Conservation (phyloP, 2,797 vertebrate species). For the Chelmon rostratus region DNA sequence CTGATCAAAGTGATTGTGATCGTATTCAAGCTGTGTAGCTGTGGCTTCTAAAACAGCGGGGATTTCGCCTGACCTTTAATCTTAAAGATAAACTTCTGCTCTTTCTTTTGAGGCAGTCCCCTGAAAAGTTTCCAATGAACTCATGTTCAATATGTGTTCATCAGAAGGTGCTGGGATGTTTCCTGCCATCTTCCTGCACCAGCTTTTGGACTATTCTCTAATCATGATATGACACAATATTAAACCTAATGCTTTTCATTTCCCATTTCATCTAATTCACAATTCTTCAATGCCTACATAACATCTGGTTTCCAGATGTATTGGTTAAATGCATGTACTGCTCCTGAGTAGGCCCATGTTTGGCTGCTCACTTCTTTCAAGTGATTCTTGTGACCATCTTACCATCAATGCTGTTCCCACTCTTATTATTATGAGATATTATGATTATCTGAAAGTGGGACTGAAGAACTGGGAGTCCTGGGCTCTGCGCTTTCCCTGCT, state of each 20-base stretch:
- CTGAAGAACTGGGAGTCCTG: too few relatives aligned
- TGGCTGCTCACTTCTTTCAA: conserved; percentile 9
- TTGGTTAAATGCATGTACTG: too few relatives aligned
- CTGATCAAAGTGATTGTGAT: background rate
- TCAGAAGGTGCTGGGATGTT: background rate
- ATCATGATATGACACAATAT: background rate
- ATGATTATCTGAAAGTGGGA: too few relatives aligned
- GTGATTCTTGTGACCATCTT: conserved; percentile 1
- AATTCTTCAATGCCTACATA: background rate
- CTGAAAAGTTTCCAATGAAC: background rate
- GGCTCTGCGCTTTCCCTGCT: too few relatives aligned
- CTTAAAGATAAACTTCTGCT: background rate
- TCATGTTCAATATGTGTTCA: background rate
- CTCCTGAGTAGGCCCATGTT: background rate
- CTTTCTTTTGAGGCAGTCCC: background rate
- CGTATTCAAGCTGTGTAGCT: background rate
- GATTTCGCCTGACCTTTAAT: background rate
- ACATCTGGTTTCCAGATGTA: background rate
- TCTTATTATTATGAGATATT: too few relatives aligned
- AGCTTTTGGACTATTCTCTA: background rate
- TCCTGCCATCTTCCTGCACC: background rate
- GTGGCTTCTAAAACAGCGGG: background rate
- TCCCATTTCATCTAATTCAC: background rate
- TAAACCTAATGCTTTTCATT: background rate
- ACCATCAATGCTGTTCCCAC: background rate